Percentiles rank a stretch among this genome's conserved stretches.
phyloP scores from a whole-genome alignment of 2,888 invertebrate species.

The Polyommatus icarus region DNA sequence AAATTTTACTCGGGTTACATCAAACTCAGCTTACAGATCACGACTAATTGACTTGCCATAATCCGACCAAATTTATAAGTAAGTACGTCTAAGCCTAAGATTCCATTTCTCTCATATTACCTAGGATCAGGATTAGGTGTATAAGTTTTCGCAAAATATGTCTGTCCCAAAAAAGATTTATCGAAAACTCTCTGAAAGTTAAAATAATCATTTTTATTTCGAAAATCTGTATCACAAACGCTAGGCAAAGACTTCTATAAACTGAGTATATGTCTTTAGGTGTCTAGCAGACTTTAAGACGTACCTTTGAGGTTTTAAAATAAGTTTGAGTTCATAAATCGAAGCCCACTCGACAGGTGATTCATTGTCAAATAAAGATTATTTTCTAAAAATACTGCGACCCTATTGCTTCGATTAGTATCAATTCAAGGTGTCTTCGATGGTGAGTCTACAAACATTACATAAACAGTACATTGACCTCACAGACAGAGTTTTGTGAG shows the following conservation, averaged over 20 bases:
- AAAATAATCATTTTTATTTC: background rate
- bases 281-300: background rate
- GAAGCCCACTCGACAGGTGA: background rate
- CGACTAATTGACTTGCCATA: too few species aligned
- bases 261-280: too few species aligned
- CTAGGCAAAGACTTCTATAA: too few species aligned
- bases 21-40: too few species aligned
- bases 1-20: too few species aligned
- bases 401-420: background rate
- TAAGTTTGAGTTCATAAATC: background rate
- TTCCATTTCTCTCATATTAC: too few species aligned
- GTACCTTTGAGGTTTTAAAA: background rate
- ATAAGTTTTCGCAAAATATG: too few species aligned
- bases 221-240: background rate
- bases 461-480: background rate
- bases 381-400: background rate
- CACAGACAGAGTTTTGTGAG: slow-evolving; percentile 1
- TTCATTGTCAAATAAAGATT: background rate
- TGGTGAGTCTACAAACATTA: background rate
- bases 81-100: too few species aligned
- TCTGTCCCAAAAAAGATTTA: too few species aligned
- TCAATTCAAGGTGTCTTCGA: slow-evolving; percentile 8
- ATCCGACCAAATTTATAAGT: too few species aligned
- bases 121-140: too few species aligned
- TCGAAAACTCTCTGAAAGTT: too few species aligned